phyloP scores from a whole-genome alignment of 2,113 vertebrate genomes.

The Symphodus melops region DNA sequence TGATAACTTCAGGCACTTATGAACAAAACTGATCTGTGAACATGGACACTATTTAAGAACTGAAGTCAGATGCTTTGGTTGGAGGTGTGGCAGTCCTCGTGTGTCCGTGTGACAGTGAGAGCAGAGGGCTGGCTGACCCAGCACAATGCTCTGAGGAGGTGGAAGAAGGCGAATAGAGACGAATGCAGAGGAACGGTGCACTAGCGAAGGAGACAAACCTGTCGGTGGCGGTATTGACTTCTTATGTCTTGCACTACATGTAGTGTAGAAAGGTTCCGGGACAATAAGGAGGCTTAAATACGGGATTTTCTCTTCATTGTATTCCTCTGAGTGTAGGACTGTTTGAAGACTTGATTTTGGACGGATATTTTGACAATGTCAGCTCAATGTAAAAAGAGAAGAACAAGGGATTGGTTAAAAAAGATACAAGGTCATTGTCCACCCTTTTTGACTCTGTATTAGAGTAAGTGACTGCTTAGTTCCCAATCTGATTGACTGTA shows the following conservation, averaged over 20 bases:
- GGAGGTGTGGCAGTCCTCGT: constrained; percentile 14
- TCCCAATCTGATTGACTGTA: too few species aligned
- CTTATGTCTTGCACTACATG: not conserved
- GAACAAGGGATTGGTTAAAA: not conserved
- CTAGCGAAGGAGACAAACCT: not conserved
- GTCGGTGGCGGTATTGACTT: too few species aligned
- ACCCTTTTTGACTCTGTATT: too few species aligned
- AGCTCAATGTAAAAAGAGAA: not conserved
- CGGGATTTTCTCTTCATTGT: not conserved
- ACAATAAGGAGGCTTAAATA: not conserved
- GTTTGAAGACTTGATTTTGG: not conserved
- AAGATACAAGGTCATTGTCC: too few species aligned
- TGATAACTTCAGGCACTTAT: not conserved
- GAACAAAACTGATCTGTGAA: not conserved
- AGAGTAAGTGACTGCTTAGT: too few species aligned
- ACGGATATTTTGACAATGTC: not conserved
- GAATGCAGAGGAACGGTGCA: constrained; percentile 1
- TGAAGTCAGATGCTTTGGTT: constrained; percentile 1
- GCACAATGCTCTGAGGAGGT: constrained; percentile 17
- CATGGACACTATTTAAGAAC: constrained; percentile 15
- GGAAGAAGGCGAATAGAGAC: constrained; percentile 19
- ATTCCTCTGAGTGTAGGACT: not conserved
- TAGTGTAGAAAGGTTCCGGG: not conserved
- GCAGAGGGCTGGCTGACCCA: constrained; percentile 27
- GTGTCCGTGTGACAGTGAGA: constrained; percentile 36